phyloP scores from a whole-genome alignment of 2,113 vertebrate species.

The Mixornis gularis region DNA sequence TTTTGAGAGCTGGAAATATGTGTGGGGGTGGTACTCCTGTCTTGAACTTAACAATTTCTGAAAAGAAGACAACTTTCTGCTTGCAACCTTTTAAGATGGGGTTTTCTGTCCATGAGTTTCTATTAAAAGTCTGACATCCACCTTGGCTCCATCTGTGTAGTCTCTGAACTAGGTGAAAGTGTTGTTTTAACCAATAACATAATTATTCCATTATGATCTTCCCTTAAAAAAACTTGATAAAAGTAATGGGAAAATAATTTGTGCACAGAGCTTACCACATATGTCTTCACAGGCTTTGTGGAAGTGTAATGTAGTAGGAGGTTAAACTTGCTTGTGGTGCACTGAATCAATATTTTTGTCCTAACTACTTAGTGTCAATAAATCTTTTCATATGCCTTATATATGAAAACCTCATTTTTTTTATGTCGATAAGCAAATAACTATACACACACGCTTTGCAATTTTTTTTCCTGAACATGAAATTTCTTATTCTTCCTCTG shows the following conservation, averaged over 20 bases:
- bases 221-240: neutral
- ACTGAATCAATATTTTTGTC: neutral
- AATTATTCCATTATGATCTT: neutral
- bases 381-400: neutral
- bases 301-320: neutral
- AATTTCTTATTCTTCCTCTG: neutral
- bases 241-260: neutral
- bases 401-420: neutral
- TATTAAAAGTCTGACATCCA: neutral
- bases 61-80: conserved; percentile 23
- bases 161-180: neutral
- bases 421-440: neutral
- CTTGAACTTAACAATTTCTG: conserved; percentile 40
- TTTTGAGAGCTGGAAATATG: conserved; percentile 34
- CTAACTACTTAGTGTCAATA: neutral
- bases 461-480: neutral
- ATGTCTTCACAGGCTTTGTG: neutral
- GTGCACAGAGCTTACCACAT: neutral
- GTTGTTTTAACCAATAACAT: neutral
- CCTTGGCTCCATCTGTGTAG: neutral
- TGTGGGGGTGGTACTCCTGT: conserved; percentile 12
- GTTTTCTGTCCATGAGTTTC: conserved; percentile 12
- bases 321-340: neutral
- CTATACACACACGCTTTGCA: accelerated
- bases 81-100: neutral